phyloP scores from a whole-genome alignment of 2,113 vertebrate genomes.

The Rhinolophus sinicus region DNA sequence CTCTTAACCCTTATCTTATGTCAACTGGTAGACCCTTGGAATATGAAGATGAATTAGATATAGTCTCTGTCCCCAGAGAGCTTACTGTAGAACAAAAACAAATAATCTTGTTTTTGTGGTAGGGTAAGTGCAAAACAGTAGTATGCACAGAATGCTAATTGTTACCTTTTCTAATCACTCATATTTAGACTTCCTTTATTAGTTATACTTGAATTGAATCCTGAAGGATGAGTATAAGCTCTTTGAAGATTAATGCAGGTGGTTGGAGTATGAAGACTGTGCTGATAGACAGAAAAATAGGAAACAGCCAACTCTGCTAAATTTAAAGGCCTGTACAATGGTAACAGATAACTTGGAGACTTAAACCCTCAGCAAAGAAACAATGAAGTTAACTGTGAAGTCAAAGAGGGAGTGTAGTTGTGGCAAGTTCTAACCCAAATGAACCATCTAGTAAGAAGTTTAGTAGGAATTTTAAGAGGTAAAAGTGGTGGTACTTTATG shows the following conservation, averaged over 20 bases:
- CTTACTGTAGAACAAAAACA: neutral
- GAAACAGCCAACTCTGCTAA: neutral
- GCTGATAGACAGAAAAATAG: neutral
- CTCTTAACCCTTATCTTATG: neutral
- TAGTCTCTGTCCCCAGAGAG: neutral
- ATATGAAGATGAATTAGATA: neutral
- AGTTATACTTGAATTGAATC: neutral
- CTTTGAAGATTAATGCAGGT: neutral
- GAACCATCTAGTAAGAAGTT: neutral
- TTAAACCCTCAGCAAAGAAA: neutral
- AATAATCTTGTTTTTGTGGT: neutral
- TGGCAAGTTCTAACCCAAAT: neutral
- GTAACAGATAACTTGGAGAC: neutral
- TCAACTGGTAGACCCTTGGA: neutral
- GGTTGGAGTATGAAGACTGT: neutral
- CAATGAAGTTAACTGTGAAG: neutral
- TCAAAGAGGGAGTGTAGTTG: neutral
- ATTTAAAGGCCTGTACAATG: neutral
- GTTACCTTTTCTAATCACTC: no score
- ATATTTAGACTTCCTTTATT: neutral
- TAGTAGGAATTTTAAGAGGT: neutral
- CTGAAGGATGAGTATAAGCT: neutral
- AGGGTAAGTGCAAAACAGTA: neutral
- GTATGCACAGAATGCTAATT: neutral
- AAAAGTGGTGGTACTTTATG: neutral